phyloP scores from a whole-genome alignment of 2,113 vertebrate genomes.

The Gobius niger region DNA sequence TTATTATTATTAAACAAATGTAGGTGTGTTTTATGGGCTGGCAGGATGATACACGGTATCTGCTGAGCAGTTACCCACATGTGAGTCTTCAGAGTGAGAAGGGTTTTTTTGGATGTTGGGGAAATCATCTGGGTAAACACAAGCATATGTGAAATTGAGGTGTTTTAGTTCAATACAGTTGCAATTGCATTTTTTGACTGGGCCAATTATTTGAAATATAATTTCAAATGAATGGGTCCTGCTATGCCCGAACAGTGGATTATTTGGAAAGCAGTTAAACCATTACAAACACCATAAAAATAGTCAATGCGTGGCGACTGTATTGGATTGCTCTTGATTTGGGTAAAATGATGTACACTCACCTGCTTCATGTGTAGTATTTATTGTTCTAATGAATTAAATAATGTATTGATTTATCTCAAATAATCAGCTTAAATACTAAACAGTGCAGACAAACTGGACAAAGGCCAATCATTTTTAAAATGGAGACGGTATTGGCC shows the following conservation, averaged over 20 bases:
- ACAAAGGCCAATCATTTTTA: too few species aligned
- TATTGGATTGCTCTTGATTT: slow-evolving; percentile 22
- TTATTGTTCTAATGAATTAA: neutral
- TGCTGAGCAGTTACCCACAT: slow-evolving; percentile 46
- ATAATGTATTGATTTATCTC: too few species aligned
- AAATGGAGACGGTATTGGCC: neutral
- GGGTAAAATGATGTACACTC: neutral
- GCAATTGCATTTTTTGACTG: neutral
- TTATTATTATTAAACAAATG: slow-evolving; percentile 46
- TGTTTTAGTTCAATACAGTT: slow-evolving; percentile 4
- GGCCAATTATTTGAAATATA: too few species aligned
- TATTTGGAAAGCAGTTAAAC: neutral
- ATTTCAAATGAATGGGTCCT: neutral
- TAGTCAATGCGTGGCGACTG: slow-evolving; percentile 6
- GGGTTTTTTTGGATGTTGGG: slow-evolving; percentile 38
- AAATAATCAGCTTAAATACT: too few species aligned
- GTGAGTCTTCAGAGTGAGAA: slow-evolving; percentile 52
- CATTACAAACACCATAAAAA: too few species aligned
- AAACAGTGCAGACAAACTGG: neutral
- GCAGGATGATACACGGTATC: slow-evolving; percentile 51
- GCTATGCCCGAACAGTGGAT: neutral
- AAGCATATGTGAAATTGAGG: neutral
- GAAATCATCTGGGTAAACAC: slow-evolving; percentile 29
- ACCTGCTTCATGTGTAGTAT: neutral
- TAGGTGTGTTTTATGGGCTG: slow-evolving; percentile 66